Percentiles rank a stretch among this genome's conserved stretches.
Evolutionary conservation across 2,113 vertebrate species (phyloP).

Genomic region (Lophotis ruficrista): DNA sequence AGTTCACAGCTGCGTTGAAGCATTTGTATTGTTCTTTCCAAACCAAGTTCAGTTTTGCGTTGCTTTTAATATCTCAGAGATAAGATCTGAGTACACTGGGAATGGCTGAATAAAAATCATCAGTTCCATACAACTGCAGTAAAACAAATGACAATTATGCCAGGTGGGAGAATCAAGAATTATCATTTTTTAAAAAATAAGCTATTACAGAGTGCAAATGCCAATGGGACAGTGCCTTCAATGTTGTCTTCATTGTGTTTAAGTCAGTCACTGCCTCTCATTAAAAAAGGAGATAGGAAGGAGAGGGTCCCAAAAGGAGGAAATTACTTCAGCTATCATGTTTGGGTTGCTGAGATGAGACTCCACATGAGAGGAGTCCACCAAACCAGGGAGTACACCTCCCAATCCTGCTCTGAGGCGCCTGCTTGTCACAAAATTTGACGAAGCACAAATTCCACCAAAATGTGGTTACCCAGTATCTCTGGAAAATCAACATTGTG

Average conservation of each 20-base stretch:
- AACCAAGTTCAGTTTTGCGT: background rate
- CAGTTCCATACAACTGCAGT: background rate
- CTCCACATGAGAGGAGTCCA: background rate
- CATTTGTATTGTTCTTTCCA: background rate
- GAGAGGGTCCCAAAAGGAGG: background rate
- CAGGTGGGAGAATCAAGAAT: background rate
- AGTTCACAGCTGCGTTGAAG: background rate
- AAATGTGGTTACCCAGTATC: background rate
- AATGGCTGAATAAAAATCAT: background rate
- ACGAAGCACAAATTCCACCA: background rate
- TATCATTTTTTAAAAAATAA: background rate
- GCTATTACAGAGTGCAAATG: background rate
- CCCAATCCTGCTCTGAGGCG: background rate
- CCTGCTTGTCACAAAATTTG: background rate
- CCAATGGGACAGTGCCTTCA: background rate
- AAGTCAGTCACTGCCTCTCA: background rate
- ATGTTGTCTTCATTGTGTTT: background rate
- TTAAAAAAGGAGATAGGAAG: background rate
- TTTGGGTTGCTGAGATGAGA: background rate
- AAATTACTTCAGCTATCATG: background rate
- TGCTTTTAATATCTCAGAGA: background rate
- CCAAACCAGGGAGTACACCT: background rate
- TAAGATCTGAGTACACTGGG: background rate
- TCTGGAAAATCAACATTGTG: background rate
- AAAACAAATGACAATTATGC: background rate